phyloP scores from a whole-genome alignment of 2,888 invertebrate species.

The Galerucella pusilla region DNA sequence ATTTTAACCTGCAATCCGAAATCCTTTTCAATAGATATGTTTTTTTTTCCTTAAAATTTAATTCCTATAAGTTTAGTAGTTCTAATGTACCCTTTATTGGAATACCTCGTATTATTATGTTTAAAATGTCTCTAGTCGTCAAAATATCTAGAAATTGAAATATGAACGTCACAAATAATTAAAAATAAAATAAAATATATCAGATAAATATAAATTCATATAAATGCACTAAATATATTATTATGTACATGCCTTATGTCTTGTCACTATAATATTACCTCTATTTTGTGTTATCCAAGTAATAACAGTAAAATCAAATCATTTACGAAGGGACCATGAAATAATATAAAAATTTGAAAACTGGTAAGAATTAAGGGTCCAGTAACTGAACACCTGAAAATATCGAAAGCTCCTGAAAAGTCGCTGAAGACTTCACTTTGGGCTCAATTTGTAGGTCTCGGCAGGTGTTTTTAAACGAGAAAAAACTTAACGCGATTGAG shows the following conservation, averaged over 20 bases:
- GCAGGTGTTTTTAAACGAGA: too few relatives aligned
- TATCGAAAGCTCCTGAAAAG: too few relatives aligned
- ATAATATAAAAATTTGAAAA: constrained; percentile 18
- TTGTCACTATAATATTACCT: constrained; percentile 11
- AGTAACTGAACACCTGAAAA: too few relatives aligned
- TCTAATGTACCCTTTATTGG: not conserved
- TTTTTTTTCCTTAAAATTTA: not conserved
- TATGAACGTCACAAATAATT: not conserved
- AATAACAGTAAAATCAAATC: not conserved
- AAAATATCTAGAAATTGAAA: not conserved
- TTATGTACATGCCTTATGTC: constrained; percentile 20
- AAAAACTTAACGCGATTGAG: too few relatives aligned
- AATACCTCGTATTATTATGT: too few relatives aligned
- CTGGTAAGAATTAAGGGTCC: constrained; percentile 14
- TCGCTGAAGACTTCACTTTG: too few relatives aligned
- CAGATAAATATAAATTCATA: constrained; percentile 7
- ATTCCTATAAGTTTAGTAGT: not conserved
- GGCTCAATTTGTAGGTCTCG: too few relatives aligned
- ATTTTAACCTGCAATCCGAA: not conserved
- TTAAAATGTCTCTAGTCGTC: too few relatives aligned
- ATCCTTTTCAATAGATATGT: not conserved
- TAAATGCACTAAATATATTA: constrained; percentile 18
- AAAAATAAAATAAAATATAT: not conserved
- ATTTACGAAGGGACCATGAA: constrained; percentile 10
- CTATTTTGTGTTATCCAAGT: constrained; percentile 10